Base-by-base conservation (phyloP, 1,140 invertebrate species). In the Macrocentrus cingulum region DNA sequence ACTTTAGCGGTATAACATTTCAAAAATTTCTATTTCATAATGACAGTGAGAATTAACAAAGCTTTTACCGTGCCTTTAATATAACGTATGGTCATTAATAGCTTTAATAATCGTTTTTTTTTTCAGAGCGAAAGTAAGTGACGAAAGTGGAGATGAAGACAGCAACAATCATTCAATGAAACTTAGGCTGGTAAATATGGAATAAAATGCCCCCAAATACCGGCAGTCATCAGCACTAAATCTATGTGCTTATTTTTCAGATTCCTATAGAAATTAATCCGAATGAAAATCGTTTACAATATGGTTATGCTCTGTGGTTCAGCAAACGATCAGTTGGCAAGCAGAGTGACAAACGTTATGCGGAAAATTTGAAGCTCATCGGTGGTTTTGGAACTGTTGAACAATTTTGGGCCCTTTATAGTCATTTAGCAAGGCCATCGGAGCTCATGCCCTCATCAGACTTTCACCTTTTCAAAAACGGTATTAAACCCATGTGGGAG, bases 401-500 rank as follows among this genome's bases (percentile, higher is more conserved):
- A 81, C 94, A 98, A 77, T 99, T 97, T 85, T 99, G 97, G 97
- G 85, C 87, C 34, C 82, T 94, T 51, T 98, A 99, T 80, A 90
- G 91, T 76, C 94, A 98, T 79, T 82, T 98, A 66, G 85, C 91
- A 57, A 84, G 95, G 65, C 91, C 95, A 25, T 88, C 88, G 37
- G 91, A 98, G 66, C 83, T 99, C 58, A 87, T 89, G 44, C 89
- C 91, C 20, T 91, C 95, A 69, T 91, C 92, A 70, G 96, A 99
- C 81, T 91, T 98, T 76, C 96, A 98, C 81, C 84, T 99, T 20
- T 99, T 99, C 75, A 99, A 99, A 84, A 88, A 96, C 69, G 97
- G 97, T 60, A 97, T 99, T 61, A 94, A 95, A 81, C 97, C 97
- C 22, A 97, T 98, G 92, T 98, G 95, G 95, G 96, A 98, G 81